Evolutionary conservation across 2,797 vertebrate genomes (phyloP).

Genomic region (Scyliorhinus canicula): DNA sequence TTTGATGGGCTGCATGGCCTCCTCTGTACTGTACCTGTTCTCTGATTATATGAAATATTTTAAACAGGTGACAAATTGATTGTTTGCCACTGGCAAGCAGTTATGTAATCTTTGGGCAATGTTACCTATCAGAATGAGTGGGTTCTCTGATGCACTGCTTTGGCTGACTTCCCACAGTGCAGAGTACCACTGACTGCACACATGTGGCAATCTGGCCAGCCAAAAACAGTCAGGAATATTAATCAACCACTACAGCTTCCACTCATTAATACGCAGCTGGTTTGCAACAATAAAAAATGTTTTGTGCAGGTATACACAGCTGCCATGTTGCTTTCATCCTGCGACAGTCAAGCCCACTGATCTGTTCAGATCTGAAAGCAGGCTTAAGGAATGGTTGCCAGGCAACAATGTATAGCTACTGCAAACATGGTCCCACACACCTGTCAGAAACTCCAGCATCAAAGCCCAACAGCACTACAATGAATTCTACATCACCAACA

Average conservation of each 20-base stretch:
- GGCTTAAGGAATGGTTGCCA: neutral
- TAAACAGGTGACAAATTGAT: too few relatives aligned
- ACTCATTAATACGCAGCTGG: too few relatives aligned
- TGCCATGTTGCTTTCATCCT: neutral
- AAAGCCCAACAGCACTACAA: neutral
- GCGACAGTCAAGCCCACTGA: neutral
- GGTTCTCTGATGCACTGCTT: too few relatives aligned
- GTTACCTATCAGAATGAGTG: too few relatives aligned
- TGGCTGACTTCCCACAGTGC: too few relatives aligned
- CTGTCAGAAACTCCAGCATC: neutral
- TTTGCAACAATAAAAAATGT: too few relatives aligned
- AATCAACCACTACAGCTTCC: too few relatives aligned
- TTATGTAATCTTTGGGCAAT: too few relatives aligned
- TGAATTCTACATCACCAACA: neutral
- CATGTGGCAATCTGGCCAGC: too few relatives aligned
- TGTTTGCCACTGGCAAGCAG: too few relatives aligned
- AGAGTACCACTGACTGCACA: too few relatives aligned
- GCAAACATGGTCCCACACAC: neutral
- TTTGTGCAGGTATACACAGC: neutral
- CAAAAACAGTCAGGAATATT: too few relatives aligned
- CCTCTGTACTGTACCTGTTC: neutral
- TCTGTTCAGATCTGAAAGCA: neutral
- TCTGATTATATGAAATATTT: neutral
- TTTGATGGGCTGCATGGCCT: neutral
- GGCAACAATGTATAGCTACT: neutral